Conservation (phyloP, 2,113 vertebrate species). For the Rhinoderma darwinii region DNA sequence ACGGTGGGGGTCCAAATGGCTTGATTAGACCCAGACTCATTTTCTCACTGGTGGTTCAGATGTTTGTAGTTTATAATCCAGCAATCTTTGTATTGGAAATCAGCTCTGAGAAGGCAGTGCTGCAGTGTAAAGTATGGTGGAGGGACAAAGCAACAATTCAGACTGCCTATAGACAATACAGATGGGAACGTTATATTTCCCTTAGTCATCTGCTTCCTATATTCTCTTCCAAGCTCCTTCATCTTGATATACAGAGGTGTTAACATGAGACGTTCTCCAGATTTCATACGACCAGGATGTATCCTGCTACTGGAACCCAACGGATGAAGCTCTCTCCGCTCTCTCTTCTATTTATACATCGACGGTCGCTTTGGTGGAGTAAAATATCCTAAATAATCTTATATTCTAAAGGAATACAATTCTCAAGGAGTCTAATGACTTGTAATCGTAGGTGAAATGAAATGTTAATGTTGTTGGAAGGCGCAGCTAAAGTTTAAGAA, state of each 20-base stretch:
- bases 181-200: background rate
- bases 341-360: too few species aligned
- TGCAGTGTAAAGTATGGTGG: background rate
- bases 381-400: too few species aligned
- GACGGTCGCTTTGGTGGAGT: too few species aligned
- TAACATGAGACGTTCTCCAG: background rate
- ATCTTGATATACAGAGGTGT: background rate
- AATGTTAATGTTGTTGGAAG: background rate
- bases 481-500: background rate
- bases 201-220: background rate
- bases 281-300: background rate
- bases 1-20: background rate
- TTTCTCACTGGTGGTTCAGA: background rate
- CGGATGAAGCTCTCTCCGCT: background rate
- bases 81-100: background rate
- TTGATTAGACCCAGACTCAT: background rate
- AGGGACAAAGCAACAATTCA: background rate
- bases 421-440: too few species aligned
- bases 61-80: too few species aligned
- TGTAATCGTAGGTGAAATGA: background rate
- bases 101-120: background rate
- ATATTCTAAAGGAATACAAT: too few species aligned
- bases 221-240: background rate
- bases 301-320: background rate
- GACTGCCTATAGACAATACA: background rate